phyloP scores from a whole-genome alignment of 2,797 vertebrate genomes.

The Hippoglossus hippoglossus region DNA sequence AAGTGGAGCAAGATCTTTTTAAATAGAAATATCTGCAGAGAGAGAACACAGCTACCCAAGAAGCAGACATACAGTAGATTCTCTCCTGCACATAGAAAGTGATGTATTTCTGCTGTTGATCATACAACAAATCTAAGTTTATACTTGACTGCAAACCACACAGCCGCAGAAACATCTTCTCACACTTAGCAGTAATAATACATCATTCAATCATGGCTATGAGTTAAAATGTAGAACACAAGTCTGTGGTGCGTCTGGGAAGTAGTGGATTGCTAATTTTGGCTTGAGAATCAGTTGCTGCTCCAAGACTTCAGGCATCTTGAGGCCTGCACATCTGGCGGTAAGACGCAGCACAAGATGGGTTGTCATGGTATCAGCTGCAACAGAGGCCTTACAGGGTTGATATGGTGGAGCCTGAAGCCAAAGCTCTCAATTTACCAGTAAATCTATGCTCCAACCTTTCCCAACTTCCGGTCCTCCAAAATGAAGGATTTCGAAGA shows the following conservation, averaged over 20 bases:
- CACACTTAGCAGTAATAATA: too few relatives aligned
- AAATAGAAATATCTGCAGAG: constrained; percentile 1
- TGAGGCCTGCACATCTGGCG: not conserved
- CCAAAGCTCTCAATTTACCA: not conserved
- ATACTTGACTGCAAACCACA: not conserved
- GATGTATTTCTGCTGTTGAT: not conserved
- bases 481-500: too few relatives aligned
- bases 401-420: constrained; percentile 3
- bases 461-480: too few relatives aligned
- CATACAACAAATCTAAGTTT: too few relatives aligned
- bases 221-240: too few relatives aligned
- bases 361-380: not conserved
- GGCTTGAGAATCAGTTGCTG: not conserved
- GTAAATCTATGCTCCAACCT: not conserved
- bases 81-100: not conserved
- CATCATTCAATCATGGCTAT: too few relatives aligned
- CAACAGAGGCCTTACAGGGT: not conserved
- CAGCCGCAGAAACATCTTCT: not conserved
- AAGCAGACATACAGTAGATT: not conserved
- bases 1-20: not conserved
- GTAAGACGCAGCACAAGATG: not conserved
- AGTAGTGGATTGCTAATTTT: not conserved
- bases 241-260: not conserved
- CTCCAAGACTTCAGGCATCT: not conserved
- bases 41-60: constrained; percentile 1